Base-by-base conservation (phyloP, 2,113 vertebrate genomes). In the Turdus rufiventris region DNA sequence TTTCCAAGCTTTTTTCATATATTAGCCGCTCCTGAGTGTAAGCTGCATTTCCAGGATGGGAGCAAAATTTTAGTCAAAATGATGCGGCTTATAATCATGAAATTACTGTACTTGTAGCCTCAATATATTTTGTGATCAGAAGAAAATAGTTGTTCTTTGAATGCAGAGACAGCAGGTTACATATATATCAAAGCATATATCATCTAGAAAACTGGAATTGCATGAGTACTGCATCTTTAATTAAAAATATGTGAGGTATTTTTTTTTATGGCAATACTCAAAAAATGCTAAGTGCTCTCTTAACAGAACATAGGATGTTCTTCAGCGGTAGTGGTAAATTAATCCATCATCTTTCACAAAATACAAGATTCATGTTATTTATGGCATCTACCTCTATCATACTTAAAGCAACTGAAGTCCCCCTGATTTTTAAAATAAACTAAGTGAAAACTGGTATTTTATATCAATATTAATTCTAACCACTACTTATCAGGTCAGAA, bases 401-500 rank as follows among this genome's bases (percentile, higher is more conserved):
- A 68, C n/a, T 51, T 80, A 54, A 11, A 53, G 21, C 14, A 70
- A 5, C 10, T 83, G 38, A 58, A 63, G 3, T 51, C 34, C 31
- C 23, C 34, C 18, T 34, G 33, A n/a, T 83, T 89, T 88, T 93
- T 36, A 82, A 88, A 88, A 48, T 62, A 36, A 61, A 62, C 28
- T 47, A 40, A 56, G n/a, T 20, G 43, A 63, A 53, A 58, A 47
- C 11, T 31, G 43, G 9, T 75, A 31, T 68, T 88, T 91, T 88
- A 80, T 36, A 26, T 78, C 29, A 66, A 68, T 56, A 58, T 88
- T 93, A 82, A 57, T 78, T 92, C 54, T 90, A 79, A 84, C 21
- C 45, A 62, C 53, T 88, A 79, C 75, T 91, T 95, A 92, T 56
- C 42, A 67, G 61, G 71, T 95, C 86, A 89, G 67, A 93, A 92